Evolutionary conservation across 2,797 vertebrate species (phyloP), one percentile per base, ranked within the genome.

Genomic region (Channa striata): DNA sequence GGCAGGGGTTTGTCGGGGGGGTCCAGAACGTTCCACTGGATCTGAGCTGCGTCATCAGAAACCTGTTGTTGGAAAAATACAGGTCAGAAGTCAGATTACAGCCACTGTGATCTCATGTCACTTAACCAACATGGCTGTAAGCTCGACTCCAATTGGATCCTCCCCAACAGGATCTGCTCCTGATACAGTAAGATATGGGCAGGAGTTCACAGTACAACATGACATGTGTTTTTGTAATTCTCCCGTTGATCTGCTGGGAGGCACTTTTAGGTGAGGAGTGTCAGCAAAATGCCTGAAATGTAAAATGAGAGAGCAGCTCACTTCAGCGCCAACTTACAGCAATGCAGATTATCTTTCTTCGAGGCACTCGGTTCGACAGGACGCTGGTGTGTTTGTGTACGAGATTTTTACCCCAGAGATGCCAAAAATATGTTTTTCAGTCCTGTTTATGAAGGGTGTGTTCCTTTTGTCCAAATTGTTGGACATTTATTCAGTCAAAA

Each of bases 261-360:
- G 74, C 73, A 23, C 42, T 75, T 42, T 65, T 61, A 54, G 59
- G 48, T 66, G 21, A 73, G 63, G 67, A 36, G 72, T 37, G 69
- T 82, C 78, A 81, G 81, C 62, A 4, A 80, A 80, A 83, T 81
- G 40, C 67, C 69, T 74, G 51, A 73, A 50, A 77, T 72, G 82
- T 80, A 68, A 86, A 81, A 67, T 21, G 75, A 88, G 74, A 83
- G 42, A 36, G 37, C 50, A 1, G 46, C 33, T 72, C n/a, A 4
- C 23, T 6, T 68, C 25, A 9, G 63, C 43, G 70, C 70, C 54
- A 65, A 53, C 12, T 34, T 7, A 5, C 30, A 14, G 56, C 17
- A 0, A 33, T 58, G 43, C 60, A 70, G 70, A 75, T 85, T 77
- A 66, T 72, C 36, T 12, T 0, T 21, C 51, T 11, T 34, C 20